These are phyloP conservation scores for Meteorus colon DNA, from an alignment of 2,888 invertebrate genomes.

Conservation along the genomic window DNA sequence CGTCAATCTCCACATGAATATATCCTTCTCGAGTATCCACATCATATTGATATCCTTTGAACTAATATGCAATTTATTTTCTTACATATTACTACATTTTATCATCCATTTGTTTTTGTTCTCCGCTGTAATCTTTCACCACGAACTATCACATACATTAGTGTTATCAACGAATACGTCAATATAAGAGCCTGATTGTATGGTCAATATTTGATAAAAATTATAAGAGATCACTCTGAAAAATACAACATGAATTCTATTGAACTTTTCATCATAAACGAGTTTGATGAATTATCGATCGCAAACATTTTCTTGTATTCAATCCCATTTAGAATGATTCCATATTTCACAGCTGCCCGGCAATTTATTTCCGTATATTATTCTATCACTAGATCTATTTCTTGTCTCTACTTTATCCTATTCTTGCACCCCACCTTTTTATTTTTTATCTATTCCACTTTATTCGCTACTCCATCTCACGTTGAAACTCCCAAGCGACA, in stretches of 20 bases:
- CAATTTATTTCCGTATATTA: background rate
- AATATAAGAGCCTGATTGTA: slow-evolving; percentile 27
- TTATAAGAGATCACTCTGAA: slow-evolving; percentile 23
- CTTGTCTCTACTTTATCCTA: too few species aligned
- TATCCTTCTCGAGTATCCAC: too few species aligned
- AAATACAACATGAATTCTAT: background rate
- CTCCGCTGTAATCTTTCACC: slow-evolving; percentile 17
- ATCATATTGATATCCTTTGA: too few species aligned
- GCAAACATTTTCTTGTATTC: background rate
- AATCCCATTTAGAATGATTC: background rate
- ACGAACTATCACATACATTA: slow-evolving; percentile 10
- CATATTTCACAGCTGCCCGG: background rate
- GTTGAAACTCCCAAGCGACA: slow-evolving; percentile 13
- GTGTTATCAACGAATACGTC: slow-evolving; percentile 3
- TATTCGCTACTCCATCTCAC: slow-evolving; percentile 18
- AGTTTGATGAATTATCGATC: background rate
- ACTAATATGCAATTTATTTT: too few species aligned
- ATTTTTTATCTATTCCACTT: slow-evolving; percentile 1
- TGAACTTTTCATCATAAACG: slow-evolving; percentile 8
- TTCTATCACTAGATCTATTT: background rate
- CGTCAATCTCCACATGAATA: too few species aligned
- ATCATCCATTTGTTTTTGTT: slow-evolving; percentile 35
- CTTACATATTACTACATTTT: background rate
- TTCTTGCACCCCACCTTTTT: background rate
- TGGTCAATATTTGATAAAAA: slow-evolving; percentile 49